Percentiles rank a stretch among this genome's conserved stretches.
Conservation (phyloP, 2,797 vertebrate genomes). For the Enteromius fasciolatus region DNA sequence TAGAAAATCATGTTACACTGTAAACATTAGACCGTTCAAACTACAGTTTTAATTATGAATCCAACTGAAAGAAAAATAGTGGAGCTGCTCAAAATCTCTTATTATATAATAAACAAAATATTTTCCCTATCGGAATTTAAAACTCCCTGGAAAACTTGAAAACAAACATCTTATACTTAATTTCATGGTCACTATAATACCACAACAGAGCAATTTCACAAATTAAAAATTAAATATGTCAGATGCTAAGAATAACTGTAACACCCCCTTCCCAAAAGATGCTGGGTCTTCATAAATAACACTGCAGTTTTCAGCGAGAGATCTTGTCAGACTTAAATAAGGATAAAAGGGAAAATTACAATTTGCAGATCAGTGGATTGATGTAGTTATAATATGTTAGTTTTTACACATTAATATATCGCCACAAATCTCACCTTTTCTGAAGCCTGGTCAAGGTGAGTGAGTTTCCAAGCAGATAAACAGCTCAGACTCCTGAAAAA, state of each 20-base stretch:
- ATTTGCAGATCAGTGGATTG: background rate
- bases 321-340: conserved; percentile 16
- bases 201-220: conserved; percentile 38
- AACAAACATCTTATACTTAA: conserved; percentile 14
- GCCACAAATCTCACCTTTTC: conserved; percentile 29
- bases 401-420: background rate
- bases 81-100: conserved; percentile 29
- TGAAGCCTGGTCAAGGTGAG: conserved; percentile 36
- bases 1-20: conserved; percentile 27
- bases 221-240: conserved; percentile 53
- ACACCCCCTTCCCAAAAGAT: conserved; percentile 2
- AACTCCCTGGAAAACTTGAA: conserved; percentile 30
- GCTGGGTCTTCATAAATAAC: conserved; percentile 53
- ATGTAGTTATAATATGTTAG: background rate
- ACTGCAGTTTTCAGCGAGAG: conserved; percentile 45
- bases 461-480: conserved; percentile 71
- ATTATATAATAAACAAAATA: conserved; percentile 49
- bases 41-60: conserved; percentile 58
- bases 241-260: conserved; percentile 44
- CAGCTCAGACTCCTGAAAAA: conserved; percentile 72
- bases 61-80: conserved; percentile 42
- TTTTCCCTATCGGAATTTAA: conserved; percentile 42
- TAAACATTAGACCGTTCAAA: conserved; percentile 28
- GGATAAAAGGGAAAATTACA: conserved; percentile 4
- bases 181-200: conserved; percentile 31